Evolutionary conservation across 1,140 invertebrate genomes (phyloP), one percentile per base, ranked within the genome.

Genomic region (Penaeus chinensis): DNA sequence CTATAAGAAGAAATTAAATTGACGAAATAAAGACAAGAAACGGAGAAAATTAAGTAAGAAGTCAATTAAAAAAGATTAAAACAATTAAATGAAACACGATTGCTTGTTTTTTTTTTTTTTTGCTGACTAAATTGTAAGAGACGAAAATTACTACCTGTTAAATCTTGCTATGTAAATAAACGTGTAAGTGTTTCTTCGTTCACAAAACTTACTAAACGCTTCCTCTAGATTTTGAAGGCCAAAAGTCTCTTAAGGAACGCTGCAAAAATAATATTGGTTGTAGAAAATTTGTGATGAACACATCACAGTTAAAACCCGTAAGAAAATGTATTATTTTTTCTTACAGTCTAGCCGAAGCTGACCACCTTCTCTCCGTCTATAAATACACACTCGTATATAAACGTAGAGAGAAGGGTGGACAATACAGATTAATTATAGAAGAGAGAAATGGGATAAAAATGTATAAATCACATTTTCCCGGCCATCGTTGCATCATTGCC

Each of bases 231-330:
- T 84, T 88, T 88, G 87, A 79, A 88, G 87, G 74, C 76, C 82
- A 88, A 84, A 84, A 88, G 42, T 84, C 63, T 83, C 77, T 88
- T 88, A 79, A 88, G 81, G 82, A 88, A 88, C 10, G 87, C 87
- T 88, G 87, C 11, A 88, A 88, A 84, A 84, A 84, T 69, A 66
- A 88, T 79, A 27, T 32, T 60, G 20, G 47, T 79, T 84, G 76
- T 71, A 71, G 32, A 71, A 71, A 54, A 60, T 27, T 79, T 79
- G n/a, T 24, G 37, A 79, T 5, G 60, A 79, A 47, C 16, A 54
- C n/a, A 42, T 79, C 2, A 20, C 47, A 2, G 10, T 54, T 54
- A 2, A 54, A 54, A 54, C 54, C 54, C 54, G 54, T 54, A 54
- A 54, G 54, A 54, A 54, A 54, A 54, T 54, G 54, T 16, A 54